These are phyloP conservation scores for Drosophila paranaensis DNA, from an alignment of 2,888 invertebrate genomes.

Conservation along the genomic window DNA sequence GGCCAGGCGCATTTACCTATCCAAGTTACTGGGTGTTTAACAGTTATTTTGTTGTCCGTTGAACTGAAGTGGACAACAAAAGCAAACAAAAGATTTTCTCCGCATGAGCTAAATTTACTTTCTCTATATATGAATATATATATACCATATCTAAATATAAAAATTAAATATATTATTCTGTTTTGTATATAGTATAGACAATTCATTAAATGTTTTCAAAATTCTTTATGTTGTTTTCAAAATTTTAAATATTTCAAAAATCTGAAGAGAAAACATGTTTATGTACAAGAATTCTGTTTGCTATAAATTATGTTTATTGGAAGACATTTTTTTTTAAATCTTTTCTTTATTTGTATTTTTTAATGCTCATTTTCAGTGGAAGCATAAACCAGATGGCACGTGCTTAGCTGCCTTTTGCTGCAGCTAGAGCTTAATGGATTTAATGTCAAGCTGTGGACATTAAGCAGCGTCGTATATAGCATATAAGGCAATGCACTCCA, in stretches of 20 bases:
- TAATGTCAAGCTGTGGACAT: conserved; percentile 15
- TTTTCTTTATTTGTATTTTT: not conserved
- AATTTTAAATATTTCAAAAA: not conserved
- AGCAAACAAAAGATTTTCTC: not conserved
- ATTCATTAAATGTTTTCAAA: not conserved
- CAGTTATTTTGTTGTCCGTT: conserved; percentile 37
- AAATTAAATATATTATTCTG: not conserved
- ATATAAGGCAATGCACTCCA: conserved; percentile 41
- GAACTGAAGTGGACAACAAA: conserved; percentile 1
- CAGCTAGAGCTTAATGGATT: conserved; percentile 4
- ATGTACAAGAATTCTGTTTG: not conserved
- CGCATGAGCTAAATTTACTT: not conserved
- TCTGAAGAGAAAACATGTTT: not conserved
- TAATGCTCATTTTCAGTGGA: not conserved
- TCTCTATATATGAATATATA: conserved; percentile 7
- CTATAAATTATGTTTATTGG: conserved; percentile 1
- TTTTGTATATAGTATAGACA: not conserved
- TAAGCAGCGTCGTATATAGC: conserved; percentile 22
- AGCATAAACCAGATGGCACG: conserved; percentile 12
- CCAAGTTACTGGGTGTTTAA: conserved; percentile 26
- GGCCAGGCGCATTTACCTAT: conserved; percentile 7
- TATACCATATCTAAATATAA: not conserved
- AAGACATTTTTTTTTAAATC: not conserved
- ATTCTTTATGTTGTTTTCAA: conserved; percentile 3
- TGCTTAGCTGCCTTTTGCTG: not conserved